phyloP scores from a whole-genome alignment of 2,888 invertebrate species.

The Sinodicranocentrus sp. region DNA sequence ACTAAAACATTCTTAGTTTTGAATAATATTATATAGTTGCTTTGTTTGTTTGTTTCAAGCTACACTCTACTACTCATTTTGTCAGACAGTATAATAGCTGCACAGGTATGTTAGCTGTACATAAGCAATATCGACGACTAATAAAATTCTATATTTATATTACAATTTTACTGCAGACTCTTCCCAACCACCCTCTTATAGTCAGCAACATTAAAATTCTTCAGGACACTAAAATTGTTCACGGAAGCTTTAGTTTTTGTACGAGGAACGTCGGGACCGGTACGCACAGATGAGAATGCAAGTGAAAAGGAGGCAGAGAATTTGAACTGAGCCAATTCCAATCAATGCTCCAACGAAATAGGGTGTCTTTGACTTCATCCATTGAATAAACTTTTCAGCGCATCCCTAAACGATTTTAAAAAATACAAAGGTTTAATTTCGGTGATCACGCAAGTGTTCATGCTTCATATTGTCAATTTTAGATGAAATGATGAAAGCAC shows the following conservation, averaged over 20 bases:
- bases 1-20: too few species aligned
- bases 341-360: constrained; percentile 74
- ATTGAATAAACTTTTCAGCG: constrained; percentile 73
- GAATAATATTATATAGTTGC: background rate
- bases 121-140: constrained; percentile 25
- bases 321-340: constrained; percentile 72
- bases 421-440: too few species aligned
- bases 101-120: constrained; percentile 21
- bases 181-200: background rate
- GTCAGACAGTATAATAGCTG: background rate
- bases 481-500: too few species aligned
- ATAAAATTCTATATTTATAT: constrained; percentile 1
- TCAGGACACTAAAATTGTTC: background rate
- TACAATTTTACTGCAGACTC: background rate
- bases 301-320: constrained; percentile 74
- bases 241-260: constrained; percentile 62
- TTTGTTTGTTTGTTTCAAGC: background rate
- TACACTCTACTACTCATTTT: constrained; percentile 3
- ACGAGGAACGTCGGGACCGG: constrained; percentile 68
- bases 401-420: constrained; percentile 74
- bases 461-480: too few species aligned
- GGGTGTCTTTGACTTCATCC: constrained; percentile 67
- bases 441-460: too few species aligned
- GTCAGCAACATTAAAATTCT: constrained; percentile 18
- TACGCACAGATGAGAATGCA: constrained; percentile 75